Evolutionary conservation across 2,888 invertebrate species (phyloP).

Genomic region (Arge pagana): DNA sequence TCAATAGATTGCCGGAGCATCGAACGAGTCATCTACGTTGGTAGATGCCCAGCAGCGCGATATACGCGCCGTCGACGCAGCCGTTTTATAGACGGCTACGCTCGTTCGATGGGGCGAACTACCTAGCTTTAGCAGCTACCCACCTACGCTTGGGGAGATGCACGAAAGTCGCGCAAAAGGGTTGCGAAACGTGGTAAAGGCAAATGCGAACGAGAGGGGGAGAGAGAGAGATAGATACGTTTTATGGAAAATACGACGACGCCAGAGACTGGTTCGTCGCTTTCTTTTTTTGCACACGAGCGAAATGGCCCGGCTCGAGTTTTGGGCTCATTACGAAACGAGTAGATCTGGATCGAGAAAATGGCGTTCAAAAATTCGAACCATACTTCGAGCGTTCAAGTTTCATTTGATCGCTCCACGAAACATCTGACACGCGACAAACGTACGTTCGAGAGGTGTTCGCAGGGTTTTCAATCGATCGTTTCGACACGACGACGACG

Average conservation of each 20-base stretch:
- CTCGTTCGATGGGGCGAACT: too few species aligned
- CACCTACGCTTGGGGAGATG: too few species aligned
- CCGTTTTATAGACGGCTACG: too few species aligned
- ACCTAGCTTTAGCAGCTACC: too few species aligned
- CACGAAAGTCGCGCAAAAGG: too few species aligned
- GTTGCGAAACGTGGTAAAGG: too few species aligned
- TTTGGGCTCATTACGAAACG: slow-evolving; percentile 40
- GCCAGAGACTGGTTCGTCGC: too few species aligned
- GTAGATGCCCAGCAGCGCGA: slow-evolving; percentile 31
- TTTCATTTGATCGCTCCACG: not conserved
- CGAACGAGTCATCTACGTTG: slow-evolving; percentile 32
- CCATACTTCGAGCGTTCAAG: slow-evolving; percentile 20
- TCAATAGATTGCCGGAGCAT: slow-evolving; percentile 38
- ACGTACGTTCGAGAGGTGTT: slow-evolving; percentile 26
- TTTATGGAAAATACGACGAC: too few species aligned
- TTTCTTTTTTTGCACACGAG: not conserved
- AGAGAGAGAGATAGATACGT: not conserved
- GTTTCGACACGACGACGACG: too few species aligned
- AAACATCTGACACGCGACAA: slow-evolving; percentile 12
- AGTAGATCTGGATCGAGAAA: slow-evolving; percentile 34
- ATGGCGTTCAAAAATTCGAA: slow-evolving; percentile 39
- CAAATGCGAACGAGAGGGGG: too few species aligned
- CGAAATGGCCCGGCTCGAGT: slow-evolving; percentile 10
- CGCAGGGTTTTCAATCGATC: slow-evolving; percentile 44
- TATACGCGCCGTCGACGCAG: slow-evolving; percentile 33